Evolutionary conservation across 2,888 invertebrate genomes (phyloP).

Genomic region (Macrosiphum euphorbiae): DNA sequence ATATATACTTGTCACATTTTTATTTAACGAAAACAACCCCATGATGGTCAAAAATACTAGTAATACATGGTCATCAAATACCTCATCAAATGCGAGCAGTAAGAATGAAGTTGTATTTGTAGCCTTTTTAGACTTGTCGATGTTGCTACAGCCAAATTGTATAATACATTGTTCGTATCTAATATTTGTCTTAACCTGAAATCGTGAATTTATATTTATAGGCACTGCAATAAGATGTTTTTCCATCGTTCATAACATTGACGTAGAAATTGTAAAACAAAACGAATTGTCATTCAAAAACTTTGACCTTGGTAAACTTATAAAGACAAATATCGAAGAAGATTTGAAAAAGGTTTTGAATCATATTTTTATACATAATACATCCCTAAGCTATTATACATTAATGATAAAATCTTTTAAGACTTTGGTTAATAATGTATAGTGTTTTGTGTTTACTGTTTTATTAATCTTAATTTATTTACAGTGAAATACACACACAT

Average conservation of each 20-base stretch:
- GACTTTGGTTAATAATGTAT: neutral
- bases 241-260: constrained; percentile 13
- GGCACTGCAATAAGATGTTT: constrained; percentile 58
- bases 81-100: neutral
- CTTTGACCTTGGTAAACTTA: neutral
- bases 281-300: neutral
- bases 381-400: neutral
- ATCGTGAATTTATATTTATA: neutral
- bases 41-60: neutral
- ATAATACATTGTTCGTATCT: neutral
- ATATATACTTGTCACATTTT: constrained; percentile 23
- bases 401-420: neutral
- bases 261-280: neutral
- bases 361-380: neutral
- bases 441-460: neutral
- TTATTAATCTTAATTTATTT: neutral
- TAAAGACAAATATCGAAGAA: neutral
- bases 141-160: constrained; percentile 42
- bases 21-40: neutral
- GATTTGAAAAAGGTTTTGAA: constrained; percentile 8
- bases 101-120: neutral
- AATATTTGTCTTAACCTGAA: neutral
- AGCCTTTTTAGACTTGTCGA: constrained; percentile 45
- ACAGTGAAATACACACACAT: neutral
- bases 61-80: neutral